Conservation (phyloP, 2,797 vertebrate species). For the Sarcophilus harrisii region DNA sequence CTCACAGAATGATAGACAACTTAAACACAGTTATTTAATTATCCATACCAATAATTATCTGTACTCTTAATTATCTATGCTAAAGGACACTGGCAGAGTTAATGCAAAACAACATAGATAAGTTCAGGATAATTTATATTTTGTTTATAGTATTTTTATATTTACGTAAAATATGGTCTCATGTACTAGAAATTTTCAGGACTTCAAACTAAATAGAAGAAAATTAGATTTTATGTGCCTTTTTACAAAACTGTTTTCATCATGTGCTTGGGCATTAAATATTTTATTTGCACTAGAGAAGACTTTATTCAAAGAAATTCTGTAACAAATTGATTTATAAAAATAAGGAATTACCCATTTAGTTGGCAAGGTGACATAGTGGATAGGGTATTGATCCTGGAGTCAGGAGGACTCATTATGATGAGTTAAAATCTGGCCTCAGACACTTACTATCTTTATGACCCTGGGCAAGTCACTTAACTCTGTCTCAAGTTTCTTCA, state of each 20-base stretch:
- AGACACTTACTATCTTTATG: background rate
- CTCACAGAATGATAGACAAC: background rate
- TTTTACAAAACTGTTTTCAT: background rate
- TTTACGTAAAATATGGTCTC: background rate
- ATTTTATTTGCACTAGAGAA: conserved; percentile 37
- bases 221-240: background rate
- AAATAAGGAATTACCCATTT: background rate
- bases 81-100: background rate
- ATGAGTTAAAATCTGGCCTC: background rate
- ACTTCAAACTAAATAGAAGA: conserved; percentile 9
- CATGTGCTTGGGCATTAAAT: background rate
- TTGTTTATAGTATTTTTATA: background rate
- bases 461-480: background rate
- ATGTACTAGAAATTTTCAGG: background rate
- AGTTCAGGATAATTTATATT: background rate
- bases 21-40: background rate
- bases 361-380: background rate
- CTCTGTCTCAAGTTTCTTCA: background rate
- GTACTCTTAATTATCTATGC: background rate
- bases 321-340: conserved; percentile 29
- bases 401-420: background rate
- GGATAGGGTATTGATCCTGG: background rate
- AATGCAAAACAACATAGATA: background rate
- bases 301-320: conserved; percentile 48
- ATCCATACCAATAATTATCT: background rate